Base-by-base conservation (phyloP, 1,140 invertebrate species). In the Leptestheria dahalacensis region DNA sequence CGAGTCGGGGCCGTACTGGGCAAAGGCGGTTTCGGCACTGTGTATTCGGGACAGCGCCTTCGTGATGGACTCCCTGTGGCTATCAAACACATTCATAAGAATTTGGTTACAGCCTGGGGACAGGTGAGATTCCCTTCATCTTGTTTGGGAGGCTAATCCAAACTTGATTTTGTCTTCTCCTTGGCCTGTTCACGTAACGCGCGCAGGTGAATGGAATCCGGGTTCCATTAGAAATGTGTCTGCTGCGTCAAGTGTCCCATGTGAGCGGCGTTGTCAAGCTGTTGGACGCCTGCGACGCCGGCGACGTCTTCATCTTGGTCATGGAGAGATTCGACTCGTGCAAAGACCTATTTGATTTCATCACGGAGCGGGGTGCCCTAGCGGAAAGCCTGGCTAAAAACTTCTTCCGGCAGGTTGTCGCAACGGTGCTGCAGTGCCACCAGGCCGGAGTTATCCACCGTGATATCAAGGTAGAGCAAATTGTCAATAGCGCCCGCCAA, bases 321-420 rank as follows among this genome's bases (percentile, higher is more conserved):
- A 81, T 84, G 76, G 82, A 84, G 66, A 66, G 79, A 55, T 80
- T 80, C 9, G 77, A 79, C 53, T 73, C 75, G 20, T 77, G 74
- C 55, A 78, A 78, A 66, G 82, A 84, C 66, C 71, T 84, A 47
- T 85, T 82, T 66, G 82, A 84, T 70, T 83, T 78, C 67, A 84
- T 84, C 61, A 79, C 79, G 15, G 79, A 82, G 65, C 74, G 76
- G 62, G 78, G 76, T 21, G 70, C 74, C 28, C 67, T 84, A 1
- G 71, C 73, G 21, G 80, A 84, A 67, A 64, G 71, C 23, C 64
- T 76, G 26, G 78, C 79, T 9, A 71, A 75, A 53, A 65, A 72
- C 24, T 78, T 82, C 65, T 68, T 71, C 55, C 65, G 66, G 6
- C 73, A 76, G 66, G 71, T 79, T 48, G 74, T 79, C 12, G 70